Evolutionary conservation across 2,888 invertebrate genomes (phyloP), one percentile per base, ranked within the genome.

Genomic region (Fragum fragum): DNA sequence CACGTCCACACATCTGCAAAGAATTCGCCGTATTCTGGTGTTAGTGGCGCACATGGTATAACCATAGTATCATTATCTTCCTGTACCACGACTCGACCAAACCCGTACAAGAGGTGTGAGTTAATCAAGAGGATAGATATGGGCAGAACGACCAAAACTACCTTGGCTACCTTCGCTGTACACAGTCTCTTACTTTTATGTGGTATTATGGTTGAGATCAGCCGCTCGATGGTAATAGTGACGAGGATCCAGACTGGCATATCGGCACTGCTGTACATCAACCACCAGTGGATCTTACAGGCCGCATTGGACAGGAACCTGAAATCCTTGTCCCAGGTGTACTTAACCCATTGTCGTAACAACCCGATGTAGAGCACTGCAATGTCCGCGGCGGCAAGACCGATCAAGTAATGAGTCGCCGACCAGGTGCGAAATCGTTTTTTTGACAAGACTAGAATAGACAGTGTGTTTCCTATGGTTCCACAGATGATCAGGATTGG

Each of bases 221-320:
- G 83, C 16, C 92, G 77, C 69, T 92, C 92, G 6, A 88, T 76
- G 11, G 91, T 91, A 39, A 92, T 88, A 26, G 89, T 85, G 26
- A 88, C 88, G 9, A 92, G 84, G 11, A 91, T 85, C 92, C 92
- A 92, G 11, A 90, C 89, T 6, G 90, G 88, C n/a, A 88, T 76
- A 73, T 92, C 89, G 5, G 90, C 80, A n/a, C 85, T 81, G 23
- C 82, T 75, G 74, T 91, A 92, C 74, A 90, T 88, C 52, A 91
- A 53, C 83, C 88, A 90, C 29, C 79, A 79, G 76, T 91, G 89
- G 6, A 90, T 59, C 80, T 90, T 87, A 42, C 90, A 90, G 14
- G 81, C 53, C 2, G 68, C 66, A 5, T 26, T 53, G 18, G 83
- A 79, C n/a, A 72, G 6, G 2, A 76, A 52, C 53, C 90, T 82